These are phyloP conservation scores for Cyclophora punctaria DNA, from an alignment of 2,888 invertebrate species.

Conservation along the genomic window DNA sequence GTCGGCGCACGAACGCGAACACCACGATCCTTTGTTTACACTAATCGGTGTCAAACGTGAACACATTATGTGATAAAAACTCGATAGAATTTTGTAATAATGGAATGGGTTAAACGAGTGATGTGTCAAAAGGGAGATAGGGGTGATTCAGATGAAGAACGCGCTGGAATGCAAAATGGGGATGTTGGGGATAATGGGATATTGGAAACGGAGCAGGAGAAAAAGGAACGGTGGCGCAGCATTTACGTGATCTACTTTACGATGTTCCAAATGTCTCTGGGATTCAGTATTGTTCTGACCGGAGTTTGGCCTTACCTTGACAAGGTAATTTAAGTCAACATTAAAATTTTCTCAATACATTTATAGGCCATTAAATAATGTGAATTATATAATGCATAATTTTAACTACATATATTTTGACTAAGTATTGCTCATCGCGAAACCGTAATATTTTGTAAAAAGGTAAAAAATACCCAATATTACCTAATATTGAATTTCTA, in stretches of 20 bases:
- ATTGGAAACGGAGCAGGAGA: conserved; percentile 81
- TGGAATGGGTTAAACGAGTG: conserved; percentile 49
- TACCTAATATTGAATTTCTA: no score
- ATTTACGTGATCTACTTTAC: conserved; percentile 89
- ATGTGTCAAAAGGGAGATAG: conserved; percentile 21
- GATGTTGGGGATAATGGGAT: not conserved
- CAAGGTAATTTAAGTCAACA: conserved; percentile 74
- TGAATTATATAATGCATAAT: no score
- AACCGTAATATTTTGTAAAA: no score
- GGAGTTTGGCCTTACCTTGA: conserved; percentile 92
- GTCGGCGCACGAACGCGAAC: conserved; percentile 16
- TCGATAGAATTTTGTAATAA: conserved; percentile 8
- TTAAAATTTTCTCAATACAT: no score
- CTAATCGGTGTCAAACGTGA: not conserved
- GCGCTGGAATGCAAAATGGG: conserved; percentile 1
- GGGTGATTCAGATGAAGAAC: conserved; percentile 8
- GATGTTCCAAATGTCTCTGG: conserved; percentile 91
- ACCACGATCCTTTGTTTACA: conserved; percentile 28
- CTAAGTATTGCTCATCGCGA: no score
- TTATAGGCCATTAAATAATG: no score
- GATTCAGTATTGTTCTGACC: conserved; percentile 90
- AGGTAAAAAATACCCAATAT: no score
- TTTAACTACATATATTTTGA: no score
- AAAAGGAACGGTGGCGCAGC: conserved; percentile 83
- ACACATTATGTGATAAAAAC: conserved; percentile 6